Base-by-base conservation (phyloP, 2,797 vertebrate genomes). In the Oryzias dopingdopingensis region DNA sequence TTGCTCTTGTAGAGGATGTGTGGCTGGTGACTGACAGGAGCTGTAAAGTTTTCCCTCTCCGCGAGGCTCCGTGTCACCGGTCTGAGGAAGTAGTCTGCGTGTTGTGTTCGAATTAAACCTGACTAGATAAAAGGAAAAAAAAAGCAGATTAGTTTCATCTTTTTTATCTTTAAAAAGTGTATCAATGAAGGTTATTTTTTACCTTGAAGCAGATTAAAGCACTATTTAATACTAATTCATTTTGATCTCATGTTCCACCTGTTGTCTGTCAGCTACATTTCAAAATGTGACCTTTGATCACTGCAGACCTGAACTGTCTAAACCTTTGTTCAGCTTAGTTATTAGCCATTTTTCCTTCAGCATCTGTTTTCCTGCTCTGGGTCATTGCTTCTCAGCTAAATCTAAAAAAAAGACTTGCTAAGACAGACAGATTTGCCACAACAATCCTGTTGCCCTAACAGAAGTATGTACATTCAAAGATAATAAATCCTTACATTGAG, bases 41-140 rank as follows among this genome's bases (percentile, higher is more conserved):
- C 61, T 1, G 90, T 87, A 67, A 83, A 85, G 59, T 85, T 89
- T 63, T 90, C 89, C 5, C 56, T 81, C 51, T 70, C 77, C 14
- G 86, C 80, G 0, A 93, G 82, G 76, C 87, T 81, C 17, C 62
- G 74, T 49, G 91, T 89, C 44, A 96, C 90, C 0, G 95, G 95
- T 83, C 87, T 93, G 56, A 96, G 76, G 77, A 96, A 92, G 84
- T 93, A 96, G 84, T 96, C 95, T 0, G 84, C 88, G 14, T 93
- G 92, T 59, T 86, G 85, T 1, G 94, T 96, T 72, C 94, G 91
- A 84, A 96, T 96, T 84, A 96, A 87, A 89, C 95, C 95, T 82
- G 93, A 93, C 94, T 96, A 87, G 69, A 93, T 67, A 60, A 65
- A 91, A 88, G 87, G 12, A 37, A 37, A 78, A 51, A 87, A 67